Conservation (phyloP, 2,797 vertebrate genomes). For the Myotis daubentonii region DNA sequence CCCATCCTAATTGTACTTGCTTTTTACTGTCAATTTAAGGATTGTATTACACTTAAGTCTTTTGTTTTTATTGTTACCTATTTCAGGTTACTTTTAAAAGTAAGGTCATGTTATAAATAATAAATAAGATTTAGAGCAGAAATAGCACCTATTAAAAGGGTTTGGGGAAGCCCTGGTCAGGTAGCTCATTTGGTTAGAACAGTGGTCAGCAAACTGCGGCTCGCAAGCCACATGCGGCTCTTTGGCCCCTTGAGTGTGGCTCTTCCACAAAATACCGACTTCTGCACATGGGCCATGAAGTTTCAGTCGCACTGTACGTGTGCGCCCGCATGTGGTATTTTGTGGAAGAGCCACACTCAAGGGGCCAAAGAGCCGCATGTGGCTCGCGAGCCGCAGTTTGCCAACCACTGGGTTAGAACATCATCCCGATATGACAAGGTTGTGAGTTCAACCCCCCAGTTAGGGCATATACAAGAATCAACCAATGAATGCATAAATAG, state of each 20-base stretch:
- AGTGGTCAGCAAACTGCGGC: neutral
- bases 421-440: neutral
- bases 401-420: neutral
- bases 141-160: neutral
- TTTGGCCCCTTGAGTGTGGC: too few species aligned
- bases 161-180: neutral
- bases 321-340: too few species aligned
- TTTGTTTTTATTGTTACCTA: constrained; percentile 47
- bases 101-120: constrained; percentile 41
- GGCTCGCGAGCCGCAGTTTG: too few species aligned
- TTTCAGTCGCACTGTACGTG: too few species aligned
- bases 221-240: too few species aligned
- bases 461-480: neutral
- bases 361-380: too few species aligned
- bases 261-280: too few species aligned
- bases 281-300: too few species aligned
- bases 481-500: neutral
- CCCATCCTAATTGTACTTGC: neutral
- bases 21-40: neutral
- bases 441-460: neutral
- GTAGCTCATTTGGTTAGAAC: neutral
- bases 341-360: too few species aligned
- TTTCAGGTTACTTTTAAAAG: constrained; percentile 49
- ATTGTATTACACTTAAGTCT: constrained; percentile 34
- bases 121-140: constrained; percentile 23